phyloP scores from a whole-genome alignment of 2,797 vertebrate genomes.

The Okamejei kenojei region DNA sequence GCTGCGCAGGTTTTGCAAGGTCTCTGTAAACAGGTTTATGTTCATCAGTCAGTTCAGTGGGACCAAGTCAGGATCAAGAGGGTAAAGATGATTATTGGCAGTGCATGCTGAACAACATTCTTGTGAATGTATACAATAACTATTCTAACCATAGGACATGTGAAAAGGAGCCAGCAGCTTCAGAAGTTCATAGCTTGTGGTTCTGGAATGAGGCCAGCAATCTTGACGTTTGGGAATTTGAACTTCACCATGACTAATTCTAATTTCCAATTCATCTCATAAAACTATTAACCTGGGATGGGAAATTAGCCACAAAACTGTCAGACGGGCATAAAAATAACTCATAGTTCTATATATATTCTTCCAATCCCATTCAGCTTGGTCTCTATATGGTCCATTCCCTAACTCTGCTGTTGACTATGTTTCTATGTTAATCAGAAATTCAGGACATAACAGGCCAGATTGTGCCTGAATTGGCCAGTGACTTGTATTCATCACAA shows the following conservation, averaged over 20 bases:
- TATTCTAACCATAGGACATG: background rate
- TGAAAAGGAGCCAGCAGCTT: background rate
- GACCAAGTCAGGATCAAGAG: background rate
- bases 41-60: background rate
- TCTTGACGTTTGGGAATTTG: background rate
- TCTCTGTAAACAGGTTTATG: background rate
- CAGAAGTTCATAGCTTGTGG: background rate
- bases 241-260: background rate
- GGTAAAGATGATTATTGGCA: background rate
- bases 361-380: background rate
- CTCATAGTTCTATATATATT: background rate
- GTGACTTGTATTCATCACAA: too few relatives aligned
- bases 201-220: background rate
- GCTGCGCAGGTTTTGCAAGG: too few relatives aligned
- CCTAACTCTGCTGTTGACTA: background rate
- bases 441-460: background rate
- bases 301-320: background rate
- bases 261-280: background rate
- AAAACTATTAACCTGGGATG: background rate
- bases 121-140: background rate
- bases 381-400: background rate
- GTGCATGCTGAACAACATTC: background rate
- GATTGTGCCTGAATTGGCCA: too few relatives aligned
- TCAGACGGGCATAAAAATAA: background rate
- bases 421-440: background rate